These are phyloP conservation scores for Etheostoma nigrum DNA, from an alignment of 2,797 vertebrate genomes.

Conservation along the genomic window DNA sequence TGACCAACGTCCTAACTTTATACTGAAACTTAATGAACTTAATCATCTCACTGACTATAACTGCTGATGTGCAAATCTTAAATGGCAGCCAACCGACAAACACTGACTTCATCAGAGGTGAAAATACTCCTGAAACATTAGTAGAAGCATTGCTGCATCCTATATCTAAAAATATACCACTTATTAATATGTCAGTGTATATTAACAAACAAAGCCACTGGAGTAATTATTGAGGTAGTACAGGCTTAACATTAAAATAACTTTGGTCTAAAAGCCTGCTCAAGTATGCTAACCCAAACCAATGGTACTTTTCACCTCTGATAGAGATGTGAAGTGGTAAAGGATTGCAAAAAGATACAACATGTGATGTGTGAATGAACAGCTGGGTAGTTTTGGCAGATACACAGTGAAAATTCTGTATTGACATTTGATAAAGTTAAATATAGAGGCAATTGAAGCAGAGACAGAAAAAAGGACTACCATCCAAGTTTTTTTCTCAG, in stretches of 20 bases:
- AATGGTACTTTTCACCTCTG: conserved; percentile 19
- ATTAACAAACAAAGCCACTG: conserved; percentile 37
- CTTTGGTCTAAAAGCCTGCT: conserved; percentile 18
- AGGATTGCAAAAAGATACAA: background rate
- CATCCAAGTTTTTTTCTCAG: background rate
- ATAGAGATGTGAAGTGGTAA: conserved; percentile 13
- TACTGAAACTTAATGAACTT: conserved; percentile 1
- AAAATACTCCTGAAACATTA: conserved; percentile 47
- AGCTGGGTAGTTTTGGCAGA: background rate
- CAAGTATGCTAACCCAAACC: background rate
- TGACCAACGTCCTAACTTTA: background rate
- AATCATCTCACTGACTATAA: conserved; percentile 12
- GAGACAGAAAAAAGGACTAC: background rate
- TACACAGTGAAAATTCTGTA: background rate
- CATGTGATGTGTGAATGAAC: background rate
- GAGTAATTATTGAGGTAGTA: conserved; percentile 24
- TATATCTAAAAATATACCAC: conserved; percentile 53
- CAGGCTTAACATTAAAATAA: conserved; percentile 60
- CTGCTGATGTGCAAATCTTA: conserved; percentile 4
- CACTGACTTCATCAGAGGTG: conserved; percentile 20
- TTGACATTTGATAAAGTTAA: background rate
- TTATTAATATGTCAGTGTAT: conserved; percentile 36
- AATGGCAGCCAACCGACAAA: conserved; percentile 38
- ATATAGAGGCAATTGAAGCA: background rate
- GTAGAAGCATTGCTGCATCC: background rate